Evolutionary conservation across 2,888 invertebrate species (phyloP).

Genomic region (Agapostemon virescens): DNA sequence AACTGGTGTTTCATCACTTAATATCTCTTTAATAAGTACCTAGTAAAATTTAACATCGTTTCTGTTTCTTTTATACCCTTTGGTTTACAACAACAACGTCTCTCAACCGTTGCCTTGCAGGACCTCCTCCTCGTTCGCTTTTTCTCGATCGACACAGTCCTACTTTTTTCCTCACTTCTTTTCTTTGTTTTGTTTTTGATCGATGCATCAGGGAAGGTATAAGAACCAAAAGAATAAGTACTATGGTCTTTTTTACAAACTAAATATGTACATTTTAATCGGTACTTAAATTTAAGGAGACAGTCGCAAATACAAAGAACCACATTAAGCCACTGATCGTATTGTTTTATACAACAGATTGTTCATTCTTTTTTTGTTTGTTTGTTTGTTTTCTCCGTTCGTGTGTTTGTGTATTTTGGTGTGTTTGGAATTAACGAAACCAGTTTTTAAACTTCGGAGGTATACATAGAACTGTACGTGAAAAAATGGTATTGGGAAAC

Average conservation of each 20-base stretch:
- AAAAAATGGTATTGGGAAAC: slow-evolving; percentile 33
- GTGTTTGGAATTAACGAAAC: slow-evolving; percentile 57
- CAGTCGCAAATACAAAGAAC: slow-evolving; percentile 60
- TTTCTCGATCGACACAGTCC: neutral
- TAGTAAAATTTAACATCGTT: slow-evolving; percentile 23
- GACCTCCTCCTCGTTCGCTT: slow-evolving; percentile 39
- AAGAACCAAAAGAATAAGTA: slow-evolving; percentile 47
- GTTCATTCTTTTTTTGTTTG: neutral
- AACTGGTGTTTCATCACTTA: slow-evolving; percentile 42
- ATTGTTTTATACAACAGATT: slow-evolving; percentile 47
- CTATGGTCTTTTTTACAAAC: slow-evolving; percentile 42
- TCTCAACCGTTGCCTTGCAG: slow-evolving; percentile 27
- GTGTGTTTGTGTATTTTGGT: slow-evolving; percentile 1
- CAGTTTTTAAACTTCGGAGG: slow-evolving; percentile 38
- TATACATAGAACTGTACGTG: slow-evolving; percentile 53
- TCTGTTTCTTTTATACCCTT: neutral
- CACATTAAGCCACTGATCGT: slow-evolving; percentile 45
- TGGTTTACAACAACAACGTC: slow-evolving; percentile 25
- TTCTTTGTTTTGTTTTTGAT: no score
- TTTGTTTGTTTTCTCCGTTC: neutral
- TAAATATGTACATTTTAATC: slow-evolving; percentile 63
- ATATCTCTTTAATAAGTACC: slow-evolving; percentile 33
- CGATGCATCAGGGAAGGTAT: slow-evolving; percentile 42
- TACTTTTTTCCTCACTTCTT: neutral
- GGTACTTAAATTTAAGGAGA: slow-evolving; percentile 49